phyloP scores from a whole-genome alignment of 2,888 invertebrate species.

The Mactromeris polynyma region DNA sequence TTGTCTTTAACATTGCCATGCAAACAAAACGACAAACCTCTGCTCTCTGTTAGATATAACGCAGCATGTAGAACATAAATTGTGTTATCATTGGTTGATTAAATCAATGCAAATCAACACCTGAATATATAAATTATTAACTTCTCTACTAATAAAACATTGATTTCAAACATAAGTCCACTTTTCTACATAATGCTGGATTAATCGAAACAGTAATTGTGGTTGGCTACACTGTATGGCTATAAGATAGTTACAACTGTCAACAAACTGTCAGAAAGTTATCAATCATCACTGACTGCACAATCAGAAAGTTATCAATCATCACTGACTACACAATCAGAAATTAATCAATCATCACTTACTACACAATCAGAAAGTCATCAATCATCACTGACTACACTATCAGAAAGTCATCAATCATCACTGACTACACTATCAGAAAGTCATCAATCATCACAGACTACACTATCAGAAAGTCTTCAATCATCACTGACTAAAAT shows the following conservation, averaged over 20 bases:
- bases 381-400: not conserved
- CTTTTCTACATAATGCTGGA: no score
- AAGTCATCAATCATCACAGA: not conserved
- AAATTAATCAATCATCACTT: not conserved
- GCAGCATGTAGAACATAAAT: conserved; percentile 54
- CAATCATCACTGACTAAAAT: not conserved
- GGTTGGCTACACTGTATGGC: no score
- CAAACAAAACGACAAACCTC: conserved; percentile 75
- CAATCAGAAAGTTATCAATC: not conserved
- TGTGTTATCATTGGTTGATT: conserved; percentile 12
- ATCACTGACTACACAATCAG: not conserved
- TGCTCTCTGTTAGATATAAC: conserved; percentile 68
- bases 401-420: not conserved
- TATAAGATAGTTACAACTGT: not conserved
- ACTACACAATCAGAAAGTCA: not conserved
- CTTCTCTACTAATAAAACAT: no score
- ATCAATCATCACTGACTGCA: not conserved
- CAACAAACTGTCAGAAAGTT: not conserved
- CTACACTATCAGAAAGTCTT: not conserved
- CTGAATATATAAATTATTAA: no score
- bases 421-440: not conserved
- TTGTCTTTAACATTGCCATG: conserved; percentile 61
- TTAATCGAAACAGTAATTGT: no score
- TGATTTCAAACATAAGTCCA: no score
- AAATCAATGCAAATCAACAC: not conserved